Evolutionary conservation across 92 coral and sea anemone species (phyloP).

Genomic region (Parazoanthus atlanticus): DNA sequence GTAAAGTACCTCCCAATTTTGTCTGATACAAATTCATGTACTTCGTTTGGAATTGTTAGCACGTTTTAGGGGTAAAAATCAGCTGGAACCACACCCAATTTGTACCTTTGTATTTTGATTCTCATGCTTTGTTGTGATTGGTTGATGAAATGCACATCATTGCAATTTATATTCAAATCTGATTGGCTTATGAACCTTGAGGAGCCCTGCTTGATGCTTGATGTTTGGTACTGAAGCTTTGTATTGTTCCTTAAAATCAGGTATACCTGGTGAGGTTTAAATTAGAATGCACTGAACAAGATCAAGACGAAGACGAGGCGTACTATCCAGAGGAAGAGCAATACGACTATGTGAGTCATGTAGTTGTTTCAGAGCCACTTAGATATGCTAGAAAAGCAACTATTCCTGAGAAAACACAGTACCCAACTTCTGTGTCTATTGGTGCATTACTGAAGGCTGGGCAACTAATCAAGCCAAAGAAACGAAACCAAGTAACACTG

Average conservation of each 20-base stretch:
- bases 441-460: constrained; percentile 60
- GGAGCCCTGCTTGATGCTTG: too few species aligned
- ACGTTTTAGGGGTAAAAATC: too few species aligned
- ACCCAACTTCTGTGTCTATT: constrained; percentile 56
- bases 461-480: constrained; percentile 52
- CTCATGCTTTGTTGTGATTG: too few species aligned
- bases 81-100: too few species aligned
- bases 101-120: too few species aligned
- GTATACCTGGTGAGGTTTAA: constrained; percentile 50
- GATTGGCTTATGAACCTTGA: too few species aligned
- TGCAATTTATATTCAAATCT: too few species aligned
- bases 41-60: too few species aligned
- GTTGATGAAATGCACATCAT: too few species aligned
- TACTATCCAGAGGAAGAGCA: constrained; percentile 26
- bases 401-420: constrained; percentile 34
- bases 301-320: constrained; percentile 15
- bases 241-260: constrained; percentile 21
- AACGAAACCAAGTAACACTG: constrained; percentile 25
- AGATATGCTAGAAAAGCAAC: not conserved
- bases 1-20: too few species aligned
- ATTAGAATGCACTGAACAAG: constrained; percentile 44
- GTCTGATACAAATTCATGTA: too few species aligned
- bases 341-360: not conserved
- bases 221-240: not conserved
- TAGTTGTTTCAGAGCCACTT: not conserved